phyloP scores from a whole-genome alignment of 2,113 vertebrate genomes.

The Anser cygnoides region DNA sequence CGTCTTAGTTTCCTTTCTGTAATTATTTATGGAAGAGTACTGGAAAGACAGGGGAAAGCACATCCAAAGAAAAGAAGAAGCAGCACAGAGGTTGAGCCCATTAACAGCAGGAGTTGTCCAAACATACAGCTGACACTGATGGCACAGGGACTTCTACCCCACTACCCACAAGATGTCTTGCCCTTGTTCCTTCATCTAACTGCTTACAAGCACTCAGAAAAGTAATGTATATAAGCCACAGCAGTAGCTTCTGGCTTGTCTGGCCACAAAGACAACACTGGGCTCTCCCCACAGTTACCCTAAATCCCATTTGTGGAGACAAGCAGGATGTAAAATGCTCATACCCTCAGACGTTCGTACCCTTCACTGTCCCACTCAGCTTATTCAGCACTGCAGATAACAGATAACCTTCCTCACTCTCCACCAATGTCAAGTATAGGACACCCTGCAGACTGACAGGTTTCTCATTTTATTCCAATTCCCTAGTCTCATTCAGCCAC shows the following conservation, averaged over 20 bases:
- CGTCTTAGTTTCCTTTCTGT: not conserved
- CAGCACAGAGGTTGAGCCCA: not conserved
- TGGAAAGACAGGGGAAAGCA: not conserved
- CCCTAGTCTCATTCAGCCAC: conserved; percentile 37
- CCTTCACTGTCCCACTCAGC: not conserved
- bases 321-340: not conserved
- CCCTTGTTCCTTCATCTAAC: not conserved
- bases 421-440: conserved; percentile 45
- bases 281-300: not conserved
- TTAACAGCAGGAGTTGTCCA: not conserved
- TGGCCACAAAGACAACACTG: not conserved
- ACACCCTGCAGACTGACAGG: conserved; percentile 39
- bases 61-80: not conserved
- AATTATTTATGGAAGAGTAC: not conserved
- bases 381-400: not conserved
- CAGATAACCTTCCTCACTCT: conserved; percentile 1
- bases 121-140: not conserved
- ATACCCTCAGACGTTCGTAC: not conserved
- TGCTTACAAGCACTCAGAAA: not conserved
- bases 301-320: not conserved
- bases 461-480: conserved; percentile 64
- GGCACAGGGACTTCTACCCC: not conserved
- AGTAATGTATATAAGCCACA: not conserved
- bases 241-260: not conserved
- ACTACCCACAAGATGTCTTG: not conserved